Conservation (phyloP, 1,140 invertebrate genomes). For the Euwallacea similis region DNA sequence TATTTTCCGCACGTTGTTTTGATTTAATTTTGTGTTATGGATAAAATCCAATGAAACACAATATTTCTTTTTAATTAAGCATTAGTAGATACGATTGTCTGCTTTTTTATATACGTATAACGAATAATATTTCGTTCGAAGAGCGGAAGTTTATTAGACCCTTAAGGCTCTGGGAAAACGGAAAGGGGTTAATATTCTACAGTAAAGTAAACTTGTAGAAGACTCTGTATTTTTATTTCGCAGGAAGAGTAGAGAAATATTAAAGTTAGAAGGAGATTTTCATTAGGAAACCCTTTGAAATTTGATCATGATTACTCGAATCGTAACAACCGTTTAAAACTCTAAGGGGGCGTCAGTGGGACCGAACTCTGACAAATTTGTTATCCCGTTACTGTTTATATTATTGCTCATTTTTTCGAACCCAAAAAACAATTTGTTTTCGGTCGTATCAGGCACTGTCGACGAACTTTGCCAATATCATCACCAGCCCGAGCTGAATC, state of each 20-base stretch:
- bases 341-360: too few relatives aligned
- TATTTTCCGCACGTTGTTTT: conserved; percentile 27
- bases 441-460: too few relatives aligned
- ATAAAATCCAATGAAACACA: conserved; percentile 29
- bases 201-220: neutral
- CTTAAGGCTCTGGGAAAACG: neutral
- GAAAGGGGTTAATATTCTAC: conserved; percentile 19
- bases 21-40: conserved; percentile 30
- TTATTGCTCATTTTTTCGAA: too few relatives aligned
- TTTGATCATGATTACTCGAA: too few relatives aligned
- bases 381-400: too few relatives aligned
- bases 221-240: conserved; percentile 11
- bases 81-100: conserved; percentile 21
- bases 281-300: too few relatives aligned
- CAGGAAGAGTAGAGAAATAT: neutral
- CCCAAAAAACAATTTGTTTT: too few relatives aligned
- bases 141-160: conserved; percentile 8
- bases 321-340: too few relatives aligned
- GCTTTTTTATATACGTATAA: conserved; percentile 5
- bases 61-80: conserved; percentile 33
- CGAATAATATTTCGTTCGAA: neutral
- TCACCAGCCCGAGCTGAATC: too few relatives aligned
- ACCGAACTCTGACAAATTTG: too few relatives aligned
- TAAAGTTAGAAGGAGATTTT: conserved; percentile 7
- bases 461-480: too few relatives aligned